phyloP scores from a whole-genome alignment of 30 jellyfish, hydroid and myxozoan genomes.

The Sanderia malayensis region DNA sequence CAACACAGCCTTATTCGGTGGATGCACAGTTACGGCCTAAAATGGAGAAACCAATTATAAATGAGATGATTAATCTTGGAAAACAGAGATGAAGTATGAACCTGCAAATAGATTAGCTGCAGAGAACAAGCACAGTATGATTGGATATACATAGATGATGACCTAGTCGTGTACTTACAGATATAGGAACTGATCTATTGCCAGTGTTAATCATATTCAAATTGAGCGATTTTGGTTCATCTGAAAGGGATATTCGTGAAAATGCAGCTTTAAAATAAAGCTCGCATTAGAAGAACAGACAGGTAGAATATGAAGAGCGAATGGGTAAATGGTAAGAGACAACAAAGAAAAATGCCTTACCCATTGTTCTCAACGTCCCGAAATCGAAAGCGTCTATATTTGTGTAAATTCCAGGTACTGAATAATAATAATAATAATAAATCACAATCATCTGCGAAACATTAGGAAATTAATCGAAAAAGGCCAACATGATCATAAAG shows the following conservation, averaged over 20 bases:
- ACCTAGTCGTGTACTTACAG: slow-evolving; percentile 60
- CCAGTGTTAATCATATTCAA: slow-evolving; percentile 82
- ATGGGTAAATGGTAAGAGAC: no score
- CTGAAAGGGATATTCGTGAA: slow-evolving; percentile 13
- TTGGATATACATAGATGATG: no score
- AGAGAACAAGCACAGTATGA: no score
- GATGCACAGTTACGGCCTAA: slow-evolving; percentile 69
- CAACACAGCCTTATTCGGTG: slow-evolving; percentile 80
- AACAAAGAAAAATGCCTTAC: slow-evolving; percentile 34
- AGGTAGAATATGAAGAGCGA: no score
- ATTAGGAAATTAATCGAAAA: no score
- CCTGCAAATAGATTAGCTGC: no score
- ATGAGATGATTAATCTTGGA: no score
- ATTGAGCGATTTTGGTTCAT: slow-evolving; percentile 86
- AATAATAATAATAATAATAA: no score
- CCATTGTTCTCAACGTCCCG: slow-evolving; percentile 97
- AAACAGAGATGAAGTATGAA: no score
- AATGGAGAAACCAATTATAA: no score
- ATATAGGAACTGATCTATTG: slow-evolving; percentile 69
- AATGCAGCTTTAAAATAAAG: background rate
- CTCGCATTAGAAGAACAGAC: background rate
- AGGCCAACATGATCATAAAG: no score
- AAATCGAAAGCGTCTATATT: slow-evolving; percentile 86
- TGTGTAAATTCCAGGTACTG: slow-evolving; percentile 81
- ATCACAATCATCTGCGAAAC: no score